phyloP scores from a whole-genome alignment of 2,113 vertebrate species.

The Hemibagrus wyckioides region DNA sequence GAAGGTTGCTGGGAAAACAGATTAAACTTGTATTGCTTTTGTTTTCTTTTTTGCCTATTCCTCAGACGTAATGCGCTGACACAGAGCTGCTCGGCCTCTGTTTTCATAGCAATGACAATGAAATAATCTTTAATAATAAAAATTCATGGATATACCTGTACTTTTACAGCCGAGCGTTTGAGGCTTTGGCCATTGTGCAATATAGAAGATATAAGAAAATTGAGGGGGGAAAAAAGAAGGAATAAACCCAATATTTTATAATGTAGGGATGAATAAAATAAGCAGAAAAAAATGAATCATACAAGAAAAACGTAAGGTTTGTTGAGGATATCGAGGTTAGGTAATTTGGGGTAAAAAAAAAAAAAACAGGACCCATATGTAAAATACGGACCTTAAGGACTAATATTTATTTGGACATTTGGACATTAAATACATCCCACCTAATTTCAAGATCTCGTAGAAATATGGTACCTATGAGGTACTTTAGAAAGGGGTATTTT shows the following conservation, averaged over 20 bases:
- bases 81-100: not conserved
- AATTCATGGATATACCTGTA: not conserved
- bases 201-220: no score
- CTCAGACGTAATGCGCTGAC: not conserved
- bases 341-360: not conserved
- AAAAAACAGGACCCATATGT: no score
- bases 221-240: no score
- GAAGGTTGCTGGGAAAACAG: slow-evolving; percentile 1
- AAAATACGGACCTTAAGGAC: not conserved
- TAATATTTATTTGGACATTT: not conserved
- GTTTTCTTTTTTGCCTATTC: not conserved
- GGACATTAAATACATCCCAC: not conserved
- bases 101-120: not conserved
- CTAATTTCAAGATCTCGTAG: not conserved
- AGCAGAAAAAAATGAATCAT: not conserved
- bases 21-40: slow-evolving; percentile 13
- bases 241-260: no score
- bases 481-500: no score
- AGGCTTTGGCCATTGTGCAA: not conserved
- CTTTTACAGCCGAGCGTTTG: not conserved
- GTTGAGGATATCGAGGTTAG: not conserved
- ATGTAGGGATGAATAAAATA: not conserved
- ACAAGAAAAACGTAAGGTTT: not conserved
- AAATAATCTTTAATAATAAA: not conserved
- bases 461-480: not conserved